Evolutionary conservation across 1,140 invertebrate species (phyloP), one percentile per base, ranked within the genome.

Genomic region (Aphis gossypii): DNA sequence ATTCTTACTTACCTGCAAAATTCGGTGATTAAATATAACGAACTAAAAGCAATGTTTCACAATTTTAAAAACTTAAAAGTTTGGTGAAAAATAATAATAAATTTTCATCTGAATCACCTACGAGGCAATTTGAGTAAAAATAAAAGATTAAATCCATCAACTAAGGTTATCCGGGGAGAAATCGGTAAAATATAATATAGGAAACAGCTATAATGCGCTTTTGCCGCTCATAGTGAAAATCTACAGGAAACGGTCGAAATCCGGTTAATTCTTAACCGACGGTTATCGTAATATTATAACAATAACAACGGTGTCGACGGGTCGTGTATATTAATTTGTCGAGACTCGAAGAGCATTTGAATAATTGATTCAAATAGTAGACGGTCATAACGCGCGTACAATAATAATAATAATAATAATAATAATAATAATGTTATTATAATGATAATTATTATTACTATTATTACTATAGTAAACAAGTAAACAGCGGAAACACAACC

Each of bases 251-350:
- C 60, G 60, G 60, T 76, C 60, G 14, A 76, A 76, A 76, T 76
- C 60, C 60, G 30, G 60, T 76, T 76, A 76, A 76, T 76, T 76
- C 60, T 76, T 76, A 76, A 76, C 60, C 14, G 60, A 23, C 60
- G 60, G 60, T 76, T 76, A 76, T 76, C 60, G 60, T 76, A 76
- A 76, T 76, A 76, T 76, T 76, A 76, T 76, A 76, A 76, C 60
- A 76, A 76, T 76, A 76, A 76, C 30, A 76, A n/a, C 60, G 30
- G 60, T n/a, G 30, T 76, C 14, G 30, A n/a, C 60, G 60, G 60
- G 60, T n/a, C 60, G n/a, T 76, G 60, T 76, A 76, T 76, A 76
- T 76, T 76, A 76, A 76, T 76, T 35, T 35, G 60, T 76, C 14
- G 60, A 76, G n/a, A 76, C 30, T 76, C n/a, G 60, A 76, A n/a